These are phyloP conservation scores for Hydractinia echinata DNA, from an alignment of 30 jellyfish, hydroid and myxozoan species.

Conservation along the genomic window DNA sequence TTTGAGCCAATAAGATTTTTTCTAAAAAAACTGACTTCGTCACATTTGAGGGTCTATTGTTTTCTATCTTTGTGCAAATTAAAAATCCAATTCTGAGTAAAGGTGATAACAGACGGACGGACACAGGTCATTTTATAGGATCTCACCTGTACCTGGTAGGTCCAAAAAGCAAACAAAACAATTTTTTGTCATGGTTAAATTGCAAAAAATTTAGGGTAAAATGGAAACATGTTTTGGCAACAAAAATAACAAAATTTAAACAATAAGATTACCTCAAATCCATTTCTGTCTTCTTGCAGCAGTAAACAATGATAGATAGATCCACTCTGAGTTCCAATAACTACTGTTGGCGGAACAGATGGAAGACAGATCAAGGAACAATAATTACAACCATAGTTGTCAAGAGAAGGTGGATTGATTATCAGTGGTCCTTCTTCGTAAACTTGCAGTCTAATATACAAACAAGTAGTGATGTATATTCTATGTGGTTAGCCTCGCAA, in stretches of 20 bases:
- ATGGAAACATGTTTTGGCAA: neutral
- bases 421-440: conserved; percentile 76
- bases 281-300: conserved; percentile 46
- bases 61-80: too few species aligned
- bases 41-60: too few species aligned
- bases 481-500: too few species aligned
- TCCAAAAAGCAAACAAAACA: too few species aligned
- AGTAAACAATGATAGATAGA: conserved; percentile 71
- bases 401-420: conserved; percentile 93
- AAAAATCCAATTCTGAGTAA: too few species aligned
- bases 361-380: conserved; percentile 65
- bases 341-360: conserved; percentile 78
- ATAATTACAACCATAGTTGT: conserved; percentile 81
- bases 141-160: too few species aligned
- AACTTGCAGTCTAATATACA: conserved; percentile 45
- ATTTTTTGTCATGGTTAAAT: too few species aligned
- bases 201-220: neutral
- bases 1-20: too few species aligned
- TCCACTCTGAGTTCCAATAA: conserved; percentile 70
- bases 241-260: neutral
- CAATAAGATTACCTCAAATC: neutral
- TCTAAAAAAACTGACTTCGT: too few species aligned
- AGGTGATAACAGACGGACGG: too few species aligned
- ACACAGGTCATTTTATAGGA: too few species aligned
- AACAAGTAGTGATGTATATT: neutral